Conservation (phyloP, 2,113 vertebrate species). For the Xenus cinereus region DNA sequence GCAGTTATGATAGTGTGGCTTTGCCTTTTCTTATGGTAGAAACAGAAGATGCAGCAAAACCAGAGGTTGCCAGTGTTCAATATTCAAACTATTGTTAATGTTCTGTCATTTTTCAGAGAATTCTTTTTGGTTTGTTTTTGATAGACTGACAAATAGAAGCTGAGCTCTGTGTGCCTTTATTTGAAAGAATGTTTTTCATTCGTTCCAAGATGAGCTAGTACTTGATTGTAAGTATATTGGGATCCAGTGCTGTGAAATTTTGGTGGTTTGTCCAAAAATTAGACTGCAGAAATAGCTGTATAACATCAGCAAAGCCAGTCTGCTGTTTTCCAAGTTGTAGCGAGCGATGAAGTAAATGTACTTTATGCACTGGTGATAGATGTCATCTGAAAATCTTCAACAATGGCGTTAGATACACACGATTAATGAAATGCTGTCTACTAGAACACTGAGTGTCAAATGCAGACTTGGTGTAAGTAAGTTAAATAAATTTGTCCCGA, state of each 20-base stretch:
- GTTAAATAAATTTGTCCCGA: not conserved
- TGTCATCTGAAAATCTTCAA: not conserved
- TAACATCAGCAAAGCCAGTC: not conserved
- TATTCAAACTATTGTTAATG: not conserved
- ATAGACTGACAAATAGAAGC: not conserved
- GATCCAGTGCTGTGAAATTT: not conserved
- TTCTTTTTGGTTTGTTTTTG: not conserved
- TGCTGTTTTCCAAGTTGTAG: not conserved
- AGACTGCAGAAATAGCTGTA: not conserved
- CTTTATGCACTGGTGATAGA: not conserved
- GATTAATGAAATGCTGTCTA: not conserved
- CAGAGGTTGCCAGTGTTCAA: not conserved
- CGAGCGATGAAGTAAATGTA: not conserved
- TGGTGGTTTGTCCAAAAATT: not conserved
- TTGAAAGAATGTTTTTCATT: not conserved
- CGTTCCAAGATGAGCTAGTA: not conserved
- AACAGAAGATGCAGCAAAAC: not conserved
- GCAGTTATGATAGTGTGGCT: not conserved
- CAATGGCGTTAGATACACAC: not conserved
- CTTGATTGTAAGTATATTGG: not conserved
- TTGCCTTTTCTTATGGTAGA: not conserved
- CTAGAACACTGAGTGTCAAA: not conserved
- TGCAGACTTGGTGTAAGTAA: not conserved
- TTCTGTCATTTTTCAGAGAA: not conserved
- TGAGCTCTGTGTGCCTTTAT: not conserved